These are phyloP conservation scores for Falco columbarius DNA, from an alignment of 2,797 vertebrate species.

Conservation along the genomic window DNA sequence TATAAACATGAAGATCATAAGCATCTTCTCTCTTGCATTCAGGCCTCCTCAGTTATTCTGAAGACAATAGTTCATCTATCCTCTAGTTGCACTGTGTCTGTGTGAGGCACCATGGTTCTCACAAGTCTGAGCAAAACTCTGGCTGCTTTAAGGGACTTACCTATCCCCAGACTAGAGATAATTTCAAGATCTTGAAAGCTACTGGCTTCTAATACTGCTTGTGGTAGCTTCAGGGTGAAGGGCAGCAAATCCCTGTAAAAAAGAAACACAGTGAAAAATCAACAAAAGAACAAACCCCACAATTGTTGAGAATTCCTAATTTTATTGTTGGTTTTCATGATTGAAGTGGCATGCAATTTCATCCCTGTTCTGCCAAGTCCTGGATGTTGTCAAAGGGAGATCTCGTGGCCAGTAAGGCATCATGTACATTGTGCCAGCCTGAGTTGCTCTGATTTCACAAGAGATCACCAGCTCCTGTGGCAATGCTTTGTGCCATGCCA, in stretches of 20 bases:
- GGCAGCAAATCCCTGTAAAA: slow-evolving; percentile 89
- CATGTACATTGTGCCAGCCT: background rate
- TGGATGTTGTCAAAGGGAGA: background rate
- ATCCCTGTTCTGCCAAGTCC: background rate
- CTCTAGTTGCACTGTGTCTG: background rate
- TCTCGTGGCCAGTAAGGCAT: background rate
- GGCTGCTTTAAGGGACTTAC: slow-evolving; percentile 76
- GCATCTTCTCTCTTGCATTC: background rate
- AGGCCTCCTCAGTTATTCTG: background rate
- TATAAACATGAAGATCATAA: background rate
- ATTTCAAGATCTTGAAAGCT: slow-evolving; percentile 87
- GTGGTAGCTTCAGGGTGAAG: slow-evolving; percentile 86
- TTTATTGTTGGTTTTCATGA: background rate
- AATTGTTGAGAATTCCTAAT: background rate
- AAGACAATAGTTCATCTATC: background rate
- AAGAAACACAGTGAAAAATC: background rate
- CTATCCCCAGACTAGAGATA: slow-evolving; percentile 87
- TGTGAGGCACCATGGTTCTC: background rate
- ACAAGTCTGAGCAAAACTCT: background rate
- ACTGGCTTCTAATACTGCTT: slow-evolving; percentile 83
- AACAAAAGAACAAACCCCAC: background rate
- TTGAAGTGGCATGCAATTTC: background rate
- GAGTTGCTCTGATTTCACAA: background rate
- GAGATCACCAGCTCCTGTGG: background rate
- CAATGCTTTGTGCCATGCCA: background rate